These are phyloP conservation scores for Cheilosia pagana DNA, from an alignment of 2,888 invertebrate species.

Conservation along the genomic window DNA sequence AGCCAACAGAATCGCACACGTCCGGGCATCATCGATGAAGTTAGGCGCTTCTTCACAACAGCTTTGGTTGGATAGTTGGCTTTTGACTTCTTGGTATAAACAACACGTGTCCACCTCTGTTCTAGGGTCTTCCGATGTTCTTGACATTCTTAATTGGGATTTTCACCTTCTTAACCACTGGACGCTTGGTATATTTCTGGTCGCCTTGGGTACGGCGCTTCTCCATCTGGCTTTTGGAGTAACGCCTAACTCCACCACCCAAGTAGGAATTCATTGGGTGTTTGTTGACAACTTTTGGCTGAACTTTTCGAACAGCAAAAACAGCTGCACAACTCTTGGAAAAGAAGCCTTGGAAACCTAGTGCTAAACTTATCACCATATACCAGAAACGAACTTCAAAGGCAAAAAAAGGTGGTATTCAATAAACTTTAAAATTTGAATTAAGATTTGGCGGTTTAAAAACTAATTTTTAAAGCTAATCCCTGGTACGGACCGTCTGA, in stretches of 20 bases:
- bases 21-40: conserved; percentile 95
- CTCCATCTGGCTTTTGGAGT: conserved; percentile 87
- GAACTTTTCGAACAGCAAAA: conserved; percentile 85
- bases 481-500: too few relatives aligned
- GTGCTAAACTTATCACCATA: too few relatives aligned
- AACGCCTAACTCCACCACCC: conserved; percentile 93
- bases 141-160: conserved; percentile 90
- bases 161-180: conserved; percentile 87
- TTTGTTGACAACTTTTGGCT: conserved; percentile 85
- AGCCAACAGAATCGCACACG: conserved; percentile 95
- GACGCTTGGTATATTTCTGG: conserved; percentile 91
- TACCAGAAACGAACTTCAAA: too few relatives aligned
- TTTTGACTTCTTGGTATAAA: conserved; percentile 90
- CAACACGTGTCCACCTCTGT: conserved; percentile 95
- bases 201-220: conserved; percentile 87
- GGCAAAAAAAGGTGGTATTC: too few relatives aligned
- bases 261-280: conserved; percentile 91
- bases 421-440: too few relatives aligned
- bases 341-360: too few relatives aligned
- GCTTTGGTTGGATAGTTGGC: conserved; percentile 93
- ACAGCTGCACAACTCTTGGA: conserved; percentile 83
- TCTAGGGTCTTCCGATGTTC: conserved; percentile 97
- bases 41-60: conserved; percentile 88
- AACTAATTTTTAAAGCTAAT: too few relatives aligned
- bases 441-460: too few relatives aligned